Evolutionary conservation across 1,140 invertebrate species (phyloP).

Genomic region (Brachionus calyciflorus): DNA sequence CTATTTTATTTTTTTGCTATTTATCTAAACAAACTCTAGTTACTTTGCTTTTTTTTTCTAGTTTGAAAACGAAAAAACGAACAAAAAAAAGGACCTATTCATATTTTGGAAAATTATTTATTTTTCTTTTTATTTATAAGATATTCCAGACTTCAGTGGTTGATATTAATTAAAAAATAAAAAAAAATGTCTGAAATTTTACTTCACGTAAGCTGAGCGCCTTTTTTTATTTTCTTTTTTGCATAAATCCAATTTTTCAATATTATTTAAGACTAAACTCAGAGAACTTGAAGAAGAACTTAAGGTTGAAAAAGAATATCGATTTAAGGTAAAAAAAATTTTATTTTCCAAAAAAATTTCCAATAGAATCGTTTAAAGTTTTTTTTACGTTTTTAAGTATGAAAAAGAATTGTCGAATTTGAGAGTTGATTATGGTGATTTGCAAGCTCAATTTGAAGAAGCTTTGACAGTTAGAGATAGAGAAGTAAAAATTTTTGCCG

Average conservation of each 20-base stretch:
- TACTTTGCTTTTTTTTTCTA: too few species aligned
- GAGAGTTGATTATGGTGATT: constrained; percentile 18
- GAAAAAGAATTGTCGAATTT: constrained; percentile 39
- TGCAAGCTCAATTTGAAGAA: constrained; percentile 39
- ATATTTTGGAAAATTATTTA: constrained; percentile 2
- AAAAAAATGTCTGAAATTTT: constrained; percentile 46
- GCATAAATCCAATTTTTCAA: not conserved
- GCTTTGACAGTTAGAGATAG: constrained; percentile 1
- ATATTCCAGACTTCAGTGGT: constrained; percentile 43
- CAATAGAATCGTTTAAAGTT: not conserved
- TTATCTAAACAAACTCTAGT: not conserved
- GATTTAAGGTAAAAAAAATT: not conserved
- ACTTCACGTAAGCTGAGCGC: constrained; percentile 34
- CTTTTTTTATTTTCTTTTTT: not conserved
- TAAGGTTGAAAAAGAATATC: constrained; percentile 17
- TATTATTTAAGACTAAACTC: constrained; percentile 24
- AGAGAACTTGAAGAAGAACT: constrained; percentile 44
- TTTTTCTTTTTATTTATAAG: not conserved
- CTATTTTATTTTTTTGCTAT: too few species aligned
- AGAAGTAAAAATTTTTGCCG: not conserved
- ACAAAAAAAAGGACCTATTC: constrained; percentile 6
- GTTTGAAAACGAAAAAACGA: too few species aligned
- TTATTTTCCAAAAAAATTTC: not conserved
- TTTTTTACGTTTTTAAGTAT: not conserved
- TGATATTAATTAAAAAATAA: constrained; percentile 14